Evolutionary conservation across 2,113 vertebrate genomes (phyloP), one percentile per base, ranked within the genome.

Genomic region (Taurulus bubalis): DNA sequence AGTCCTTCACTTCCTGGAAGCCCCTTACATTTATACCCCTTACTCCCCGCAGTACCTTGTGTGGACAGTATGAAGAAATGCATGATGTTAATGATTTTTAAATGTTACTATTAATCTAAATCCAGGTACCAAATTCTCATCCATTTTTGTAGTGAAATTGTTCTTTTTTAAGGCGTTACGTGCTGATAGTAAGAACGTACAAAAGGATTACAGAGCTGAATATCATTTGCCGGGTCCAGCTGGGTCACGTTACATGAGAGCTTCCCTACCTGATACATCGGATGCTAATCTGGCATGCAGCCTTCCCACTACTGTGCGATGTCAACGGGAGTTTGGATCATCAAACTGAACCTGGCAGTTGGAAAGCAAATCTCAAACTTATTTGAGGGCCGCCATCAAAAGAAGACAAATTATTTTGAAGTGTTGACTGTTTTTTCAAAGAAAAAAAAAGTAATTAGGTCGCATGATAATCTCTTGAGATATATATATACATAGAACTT

Each of bases 1-100:
- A 59, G 83, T 86, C 85, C 85, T 89, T 84, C 75, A 79, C 64
- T 75, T 80, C 75, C 72, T 65, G 55, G 24, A 62, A 59, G 18
- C 42, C 38, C 36, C 8, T 34, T 28, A 53, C 28, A 60, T 68
- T 38, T 68, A 30, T 58, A 16, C 51, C 51, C 49, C 14, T 69
- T 30, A 11, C 64, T 45, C 11, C 28, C 8, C 30, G 6, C 32
- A 4, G 20, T 24, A 24, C 22, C 58, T 26, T 20, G 7, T 12
- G 20, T 16, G 51, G 4, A 32, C n/a, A 42, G 49, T 2, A 22
- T 16, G 51, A 60, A 8, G n/a, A 73, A 67, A 55, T 53, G 40
- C 11, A 24, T 5, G 1, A 70, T n/a, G 2, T 32, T 34, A 53
- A 14, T 45, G 4, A 6, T 28, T 12, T 26, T 11, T 5, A 16